Evolutionary conservation across 2,797 vertebrate genomes (phyloP), one percentile per base, ranked within the genome.

Genomic region (Channa striata): DNA sequence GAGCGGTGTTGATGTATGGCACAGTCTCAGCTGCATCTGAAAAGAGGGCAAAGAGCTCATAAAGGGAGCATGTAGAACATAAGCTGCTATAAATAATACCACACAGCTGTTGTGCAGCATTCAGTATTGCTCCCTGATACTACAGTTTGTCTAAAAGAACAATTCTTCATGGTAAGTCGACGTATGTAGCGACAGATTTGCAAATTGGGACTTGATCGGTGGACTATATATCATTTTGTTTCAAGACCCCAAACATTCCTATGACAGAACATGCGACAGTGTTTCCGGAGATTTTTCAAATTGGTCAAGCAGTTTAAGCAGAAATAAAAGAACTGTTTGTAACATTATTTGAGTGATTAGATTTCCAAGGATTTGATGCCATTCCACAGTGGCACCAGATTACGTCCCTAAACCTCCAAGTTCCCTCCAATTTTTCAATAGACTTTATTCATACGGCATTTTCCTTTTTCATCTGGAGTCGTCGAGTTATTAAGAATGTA

Each of bases 51-150:
- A 80, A 85, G 68, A 89, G 74, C 90, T 87, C 78, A 61, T 91
- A 90, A 88, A 89, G 73, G 76, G 84, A 89, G 83, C 85, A 87
- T 82, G 87, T 79, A 78, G 80, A 87, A 88, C 89, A 89, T 80
- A 76, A 88, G 76, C 82, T 67, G 76, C 89, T 90, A 87, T 91
- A 90, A 92, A 92, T 91, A 91, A 88, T 72, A 85, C 74, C 83
- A 80, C 72, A 62, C 86, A 89, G 91, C 87, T 92, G 89, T 86
- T 89, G 87, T 81, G 83, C 88, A 81, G 74, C 78, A 83, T 81
- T 86, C 17, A 39, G 54, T 77, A 78, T 63, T 20, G 79, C 81
- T 66, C 6, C 43, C 58, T 66, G 72, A 80, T 85, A 79, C 73
- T 68, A 62, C 76, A 63, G 72, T 81, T 86, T 82, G 78, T 85